Evolutionary conservation across 1,140 invertebrate species (phyloP), one percentile per base, ranked within the genome.

Genomic region (Anoplophora glabripennis): DNA sequence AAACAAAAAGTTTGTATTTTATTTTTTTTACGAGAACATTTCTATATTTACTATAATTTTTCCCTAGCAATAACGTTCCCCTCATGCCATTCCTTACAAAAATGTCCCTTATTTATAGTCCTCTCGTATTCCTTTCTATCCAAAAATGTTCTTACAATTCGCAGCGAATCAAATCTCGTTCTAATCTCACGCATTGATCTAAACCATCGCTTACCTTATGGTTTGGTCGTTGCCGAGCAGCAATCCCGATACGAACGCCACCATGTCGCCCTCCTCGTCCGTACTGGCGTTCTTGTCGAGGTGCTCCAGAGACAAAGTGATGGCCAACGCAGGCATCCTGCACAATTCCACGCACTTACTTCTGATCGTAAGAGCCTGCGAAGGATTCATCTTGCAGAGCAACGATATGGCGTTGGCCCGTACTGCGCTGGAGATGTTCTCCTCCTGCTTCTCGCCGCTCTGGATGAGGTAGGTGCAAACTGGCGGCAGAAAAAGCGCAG

Each of bases 181-280:
- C n/a, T n/a, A n/a, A n/a, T n/a, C n/a, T n/a, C n/a, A n/a, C n/a
- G n/a, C n/a, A n/a, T 28, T 28, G 21, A 3, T 5, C 21, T 3
- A 28, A 28, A 28, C 21, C 5, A 5, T 28, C 21, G 40, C 17
- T 44, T 46, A 72, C 71, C 93, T 83, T 0, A 93, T 87, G 63
- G 87, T 87, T 69, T 93, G 89, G 78, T 98, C 94, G 72, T 88
- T 94, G 12, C 94, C 93, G 33, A 97, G 79, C 52, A 98, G 78
- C 34, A 98, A 78, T 7, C 94, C 93, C 48, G 92, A 94, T 17
- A 96, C 83, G 78, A 97, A 98, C 9, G 93, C 88, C 8, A 97
- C 80, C 63, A 80, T 80, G 60, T 83, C 81, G 18, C 77, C 77
- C 37, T 81, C 77, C 5, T 60, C 55, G 35, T 69, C 63, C 11